Evolutionary conservation across 2,888 invertebrate genomes (phyloP), one percentile per base, ranked within the genome.

Genomic region (Leucophenga maculata): DNA sequence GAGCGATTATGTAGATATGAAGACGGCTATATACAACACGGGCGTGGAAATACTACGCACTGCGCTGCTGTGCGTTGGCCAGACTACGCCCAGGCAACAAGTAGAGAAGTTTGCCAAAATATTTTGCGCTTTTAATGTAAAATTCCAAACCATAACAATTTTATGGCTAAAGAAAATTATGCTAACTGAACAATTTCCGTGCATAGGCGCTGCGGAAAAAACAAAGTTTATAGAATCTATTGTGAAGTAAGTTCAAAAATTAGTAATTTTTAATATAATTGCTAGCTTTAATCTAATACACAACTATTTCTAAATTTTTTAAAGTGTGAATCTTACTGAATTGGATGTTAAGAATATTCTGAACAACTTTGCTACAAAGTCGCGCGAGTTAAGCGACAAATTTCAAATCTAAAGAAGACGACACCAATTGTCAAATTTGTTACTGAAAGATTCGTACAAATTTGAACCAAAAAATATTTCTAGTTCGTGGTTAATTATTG

Each of bases 301-400:
- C 13, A n/a, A 39, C 32, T 39, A 65, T 59, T 11, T 65, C 26
- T 50, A n/a, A n/a, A n/a, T n/a, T n/a, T n/a, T 11, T 69, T 68
- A 66, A 39, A 95, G 95, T 83, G 94, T 95, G 84, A 92, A 92
- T 6, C 93, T 96, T 0, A 92, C 92, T 80, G 95, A 96, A 84
- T n/a, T n/a, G n/a, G n/a, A n/a, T n/a, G n/a, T n/a, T n/a, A n/a
- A n/a, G n/a, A n/a, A n/a, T n/a, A n/a, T n/a, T n/a, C n/a, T n/a
- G n/a, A n/a, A n/a, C n/a, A n/a, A n/a, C n/a, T 95, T 96, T 88
- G 93, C 94, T 0, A 90, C 95, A 65, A 91, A 93, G 75, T 94
- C 95, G 81, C 91, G 95, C 74, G 96, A 96, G 2, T 90, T 95
- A 48, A 89, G 93, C 59, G 93, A 93, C 69, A 93, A 93, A 1